Base-by-base conservation (phyloP, 2,113 vertebrate genomes). In the Siniperca chuatsi region DNA sequence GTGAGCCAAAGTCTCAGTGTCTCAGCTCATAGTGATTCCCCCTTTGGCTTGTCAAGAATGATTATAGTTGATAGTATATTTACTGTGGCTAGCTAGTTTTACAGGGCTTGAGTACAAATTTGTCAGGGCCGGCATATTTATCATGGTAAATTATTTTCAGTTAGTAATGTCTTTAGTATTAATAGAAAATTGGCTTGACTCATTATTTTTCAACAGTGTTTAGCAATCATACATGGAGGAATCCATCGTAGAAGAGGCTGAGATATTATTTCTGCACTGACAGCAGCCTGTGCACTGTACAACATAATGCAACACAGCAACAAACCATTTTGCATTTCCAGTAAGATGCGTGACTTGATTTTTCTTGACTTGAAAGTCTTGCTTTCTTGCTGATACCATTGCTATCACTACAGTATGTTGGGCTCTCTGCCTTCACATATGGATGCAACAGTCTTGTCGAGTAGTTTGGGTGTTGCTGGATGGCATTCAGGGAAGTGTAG, bases 1-100 rank as follows among this genome's bases (percentile, higher is more conserved):
- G 23, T 15, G 44, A 83, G 82, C 82, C 84, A 80, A 65, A 81
- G 64, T 21, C 25, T 79, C 37, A n/a, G 13, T 62, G 54, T 65
- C 73, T 72, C 64, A 52, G 48, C 66, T 48, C 48, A 11, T 8
- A 40, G 40, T 55, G 60, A 73, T 76, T 77, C 64, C 60, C 61
- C 25, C 20, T 82, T 78, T 66, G 44, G 46, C 67, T 67, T 29
- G 40, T 72, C 11, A 33, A 52, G 23, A 74, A 23, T 44, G 16
- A 71, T 74, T 82, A 54, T 55, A 50, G 40, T n/a, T 57, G 20
- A 73, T 75, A 52, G 35, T 0, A 2, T 37, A 37, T 87, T 85
- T 83, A 85, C 62, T 85, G 50, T 25, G 21, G 42, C 37, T 9
- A 12, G 23, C 46, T 58, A 20, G 35, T 75, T 86, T 78, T 75